Evolutionary conservation across 1,140 invertebrate species (phyloP).

Genomic region (Agrypnia vestita): DNA sequence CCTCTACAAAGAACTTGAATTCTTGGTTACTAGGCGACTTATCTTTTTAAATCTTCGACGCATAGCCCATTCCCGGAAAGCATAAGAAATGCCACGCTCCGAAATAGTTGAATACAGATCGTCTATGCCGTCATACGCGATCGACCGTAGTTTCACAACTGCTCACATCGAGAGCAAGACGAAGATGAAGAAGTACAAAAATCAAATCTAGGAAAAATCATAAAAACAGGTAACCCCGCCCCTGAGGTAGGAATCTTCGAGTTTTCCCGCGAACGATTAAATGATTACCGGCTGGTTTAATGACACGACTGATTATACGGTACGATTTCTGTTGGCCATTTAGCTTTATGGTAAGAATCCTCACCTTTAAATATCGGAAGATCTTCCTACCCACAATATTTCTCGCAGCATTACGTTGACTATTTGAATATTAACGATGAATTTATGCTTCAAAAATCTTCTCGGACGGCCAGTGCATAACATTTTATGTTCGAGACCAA

Average conservation of each 20-base stretch:
- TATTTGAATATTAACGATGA: constrained; percentile 37
- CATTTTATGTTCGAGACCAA: background rate
- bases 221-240: background rate
- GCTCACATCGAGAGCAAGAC: no score
- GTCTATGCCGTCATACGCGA: no score
- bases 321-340: constrained; percentile 41
- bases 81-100: no score
- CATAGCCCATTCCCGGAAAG: no score
- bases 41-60: no score
- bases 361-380: constrained; percentile 17
- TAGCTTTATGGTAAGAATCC: constrained; percentile 25
- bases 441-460: background rate
- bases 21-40: no score
- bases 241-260: constrained; percentile 1
- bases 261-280: constrained; percentile 46
- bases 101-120: no score
- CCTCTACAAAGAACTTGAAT: no score
- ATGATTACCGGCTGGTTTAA: constrained; percentile 47
- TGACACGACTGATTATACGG: constrained; percentile 40
- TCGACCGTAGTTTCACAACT: no score
- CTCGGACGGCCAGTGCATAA: background rate
- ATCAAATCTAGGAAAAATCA: background rate
- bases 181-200: background rate
- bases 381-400: constrained; percentile 1
- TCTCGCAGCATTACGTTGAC: background rate